A percentile compares a stretch with the other conserved stretches of the same genome.
Conservation (phyloP, 1,140 invertebrate genomes). For the Sycobia sp. region DNA sequence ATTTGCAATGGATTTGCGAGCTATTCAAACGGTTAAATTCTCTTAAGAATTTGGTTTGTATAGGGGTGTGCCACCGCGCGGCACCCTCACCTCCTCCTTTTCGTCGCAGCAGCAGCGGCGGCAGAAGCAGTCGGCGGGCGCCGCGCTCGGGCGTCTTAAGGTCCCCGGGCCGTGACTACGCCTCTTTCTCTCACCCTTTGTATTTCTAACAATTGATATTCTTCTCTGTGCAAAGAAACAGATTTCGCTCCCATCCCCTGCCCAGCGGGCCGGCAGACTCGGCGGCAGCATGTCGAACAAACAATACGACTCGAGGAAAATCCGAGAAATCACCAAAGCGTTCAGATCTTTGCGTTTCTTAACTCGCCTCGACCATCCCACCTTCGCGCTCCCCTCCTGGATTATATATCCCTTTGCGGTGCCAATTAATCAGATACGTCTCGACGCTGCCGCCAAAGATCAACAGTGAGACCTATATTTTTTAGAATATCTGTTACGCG, state of each 20-base stretch:
- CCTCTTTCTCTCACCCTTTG: slow-evolving; percentile 56
- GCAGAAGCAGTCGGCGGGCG: slow-evolving; percentile 17
- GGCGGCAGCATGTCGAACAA: slow-evolving; percentile 54
- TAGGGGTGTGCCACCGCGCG: slow-evolving; percentile 50
- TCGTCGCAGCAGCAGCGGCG: slow-evolving; percentile 10
- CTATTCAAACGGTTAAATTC: slow-evolving; percentile 65
- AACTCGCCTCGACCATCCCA: neutral
- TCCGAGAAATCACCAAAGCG: slow-evolving; percentile 51
- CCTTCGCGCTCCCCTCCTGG: neutral
- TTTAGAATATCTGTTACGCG: no score
- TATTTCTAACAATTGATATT: slow-evolving; percentile 64
- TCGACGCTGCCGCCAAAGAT: neutral
- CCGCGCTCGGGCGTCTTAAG: slow-evolving; percentile 32
- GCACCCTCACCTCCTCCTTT: slow-evolving; percentile 25
- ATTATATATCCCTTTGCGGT: no score
- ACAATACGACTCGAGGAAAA: slow-evolving; percentile 54
- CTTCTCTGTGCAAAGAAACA: slow-evolving; percentile 62
- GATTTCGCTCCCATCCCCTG: slow-evolving; percentile 43
- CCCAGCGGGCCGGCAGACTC: slow-evolving; percentile 4
- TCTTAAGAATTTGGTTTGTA: slow-evolving; percentile 64
- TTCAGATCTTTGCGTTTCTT: neutral
- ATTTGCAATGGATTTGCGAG: slow-evolving; percentile 64
- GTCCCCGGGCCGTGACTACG: slow-evolving; percentile 39
- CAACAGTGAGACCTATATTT: no score
- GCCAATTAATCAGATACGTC: slow-evolving; percentile 9